phyloP scores from a whole-genome alignment of 2,113 vertebrate genomes.

The Hemibagrus wyckioides region DNA sequence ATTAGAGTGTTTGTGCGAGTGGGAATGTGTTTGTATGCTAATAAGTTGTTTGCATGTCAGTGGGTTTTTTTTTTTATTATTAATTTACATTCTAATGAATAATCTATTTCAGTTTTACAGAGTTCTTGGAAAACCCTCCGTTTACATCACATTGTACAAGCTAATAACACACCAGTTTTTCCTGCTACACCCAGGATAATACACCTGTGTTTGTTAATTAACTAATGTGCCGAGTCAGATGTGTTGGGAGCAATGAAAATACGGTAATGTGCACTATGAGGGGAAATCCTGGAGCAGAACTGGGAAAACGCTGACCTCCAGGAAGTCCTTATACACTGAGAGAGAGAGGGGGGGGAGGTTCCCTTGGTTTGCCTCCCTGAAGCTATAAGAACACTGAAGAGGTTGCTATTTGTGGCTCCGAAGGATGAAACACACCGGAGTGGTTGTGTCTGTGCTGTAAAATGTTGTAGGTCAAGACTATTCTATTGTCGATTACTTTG shows the following conservation, averaged over 20 bases:
- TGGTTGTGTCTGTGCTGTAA: neutral
- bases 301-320: neutral
- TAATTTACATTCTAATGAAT: neutral
- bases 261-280: neutral
- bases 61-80: neutral
- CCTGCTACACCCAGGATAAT: conserved; percentile 4
- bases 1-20: neutral
- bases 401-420: neutral
- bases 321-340: neutral
- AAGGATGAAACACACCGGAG: neutral
- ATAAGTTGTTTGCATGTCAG: neutral
- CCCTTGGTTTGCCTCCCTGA: neutral
- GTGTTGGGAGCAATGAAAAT: conserved; percentile 28
- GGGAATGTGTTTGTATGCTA: neutral
- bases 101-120: neutral
- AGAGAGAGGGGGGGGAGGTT: neutral
- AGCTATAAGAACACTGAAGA: conserved; percentile 8
- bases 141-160: neutral
- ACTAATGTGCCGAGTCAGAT: conserved; percentile 10
- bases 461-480: neutral
- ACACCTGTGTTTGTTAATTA: conserved; percentile 37
- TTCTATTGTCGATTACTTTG: neutral
- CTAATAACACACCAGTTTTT: neutral
- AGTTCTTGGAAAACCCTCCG: neutral
- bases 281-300: neutral